These are phyloP conservation scores for Eubucco bourcierii DNA, from an alignment of 2,113 vertebrate species.

Conservation along the genomic window DNA sequence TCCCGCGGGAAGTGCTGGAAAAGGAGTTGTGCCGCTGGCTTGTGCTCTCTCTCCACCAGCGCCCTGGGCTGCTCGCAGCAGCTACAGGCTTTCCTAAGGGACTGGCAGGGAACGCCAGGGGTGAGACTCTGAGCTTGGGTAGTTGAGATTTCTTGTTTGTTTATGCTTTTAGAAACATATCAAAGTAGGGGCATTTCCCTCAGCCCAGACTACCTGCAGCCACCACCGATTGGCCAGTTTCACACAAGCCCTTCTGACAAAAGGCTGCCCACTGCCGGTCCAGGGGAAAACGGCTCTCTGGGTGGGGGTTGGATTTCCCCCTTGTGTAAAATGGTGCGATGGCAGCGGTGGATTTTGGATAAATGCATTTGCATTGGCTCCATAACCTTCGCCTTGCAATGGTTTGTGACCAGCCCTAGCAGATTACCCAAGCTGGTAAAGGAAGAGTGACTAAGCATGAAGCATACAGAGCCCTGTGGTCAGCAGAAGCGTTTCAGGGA, in stretches of 20 bases:
- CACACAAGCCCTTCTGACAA: background rate
- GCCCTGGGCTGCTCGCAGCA: background rate
- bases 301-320: background rate
- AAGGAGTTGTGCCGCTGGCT: background rate
- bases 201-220: background rate
- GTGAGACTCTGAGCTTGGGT: background rate
- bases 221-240: background rate
- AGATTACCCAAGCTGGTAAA: background rate
- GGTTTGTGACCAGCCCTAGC: background rate
- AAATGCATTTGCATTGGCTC: background rate
- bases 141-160: background rate
- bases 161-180: background rate
- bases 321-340: background rate
- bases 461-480: background rate
- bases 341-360: background rate
- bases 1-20: background rate
- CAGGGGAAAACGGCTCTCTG: background rate
- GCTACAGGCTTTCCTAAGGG: background rate
- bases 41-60: background rate
- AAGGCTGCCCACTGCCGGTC: background rate
- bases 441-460: constrained; percentile 25
- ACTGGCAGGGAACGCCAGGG: background rate
- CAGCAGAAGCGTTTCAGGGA: background rate
- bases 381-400: background rate
- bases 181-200: background rate